Evolutionary conservation across 2,113 vertebrate genomes (phyloP), one percentile per base, ranked within the genome.

Genomic region (Cynoglossus semilaevis): DNA sequence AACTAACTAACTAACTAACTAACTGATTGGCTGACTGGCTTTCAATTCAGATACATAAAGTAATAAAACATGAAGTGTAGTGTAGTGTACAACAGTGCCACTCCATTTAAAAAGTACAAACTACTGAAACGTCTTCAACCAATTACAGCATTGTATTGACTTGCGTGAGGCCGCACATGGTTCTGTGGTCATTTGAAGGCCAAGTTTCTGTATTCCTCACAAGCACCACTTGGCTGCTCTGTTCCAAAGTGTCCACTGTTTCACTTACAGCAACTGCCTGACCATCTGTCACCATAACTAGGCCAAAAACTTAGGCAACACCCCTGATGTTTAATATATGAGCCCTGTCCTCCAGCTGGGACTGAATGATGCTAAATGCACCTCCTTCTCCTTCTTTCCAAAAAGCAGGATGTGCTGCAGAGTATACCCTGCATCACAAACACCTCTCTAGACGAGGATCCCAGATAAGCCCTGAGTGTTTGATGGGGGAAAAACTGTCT

Each of bases 391-490:
- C 35, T 29, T 35, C 5, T 51, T 13, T 50, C 54, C 48, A 46
- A 57, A 29, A 48, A 59, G 15, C 50, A 9, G 51, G 47, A 58
- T 12, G 59, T 29, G 34, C 64, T 70, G 64, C 63, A 71, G 74
- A 82, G 69, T 15, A 16, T 49, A 1, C 41, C 18, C 9, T 52
- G 48, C 40, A 70, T 76, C 44, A 9, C 52, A 15, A 67, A 66
- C 44, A 64, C 60, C 59, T 72, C 70, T 84, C 63, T 53, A 80
- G 68, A 74, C 68, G 34, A 59, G 48, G 18, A 19, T 50, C 64
- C 22, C 22, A 57, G 85, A 90, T 90, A 88, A 87, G 76, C 56
- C 50, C 43, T 0, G n/a, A 77, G 71, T 76, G 54, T 74, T 77
- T 85, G 83, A 83, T 79, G 80, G 74, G 59, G n/a, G 15, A 56